phyloP scores from a whole-genome alignment of 2,797 vertebrate species.

The Tympanoctomys barrerae region DNA sequence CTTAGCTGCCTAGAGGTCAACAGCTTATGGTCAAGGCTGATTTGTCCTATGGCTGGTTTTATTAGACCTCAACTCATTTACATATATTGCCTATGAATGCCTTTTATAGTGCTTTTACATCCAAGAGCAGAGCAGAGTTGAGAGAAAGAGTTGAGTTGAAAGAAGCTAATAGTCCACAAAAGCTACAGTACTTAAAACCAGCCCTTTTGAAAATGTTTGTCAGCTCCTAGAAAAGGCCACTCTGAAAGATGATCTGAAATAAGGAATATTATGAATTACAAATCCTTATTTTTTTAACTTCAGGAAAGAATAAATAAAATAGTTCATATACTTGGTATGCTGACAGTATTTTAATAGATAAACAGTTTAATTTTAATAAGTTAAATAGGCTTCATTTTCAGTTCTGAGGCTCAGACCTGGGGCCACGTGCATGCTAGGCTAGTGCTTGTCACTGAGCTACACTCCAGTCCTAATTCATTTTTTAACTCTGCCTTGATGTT shows the following conservation, averaged over 20 bases:
- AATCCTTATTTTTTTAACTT: slow-evolving; percentile 22
- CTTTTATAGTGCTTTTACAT: neutral
- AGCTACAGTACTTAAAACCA: neutral
- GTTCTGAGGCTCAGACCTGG: neutral
- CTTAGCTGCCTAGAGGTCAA: neutral
- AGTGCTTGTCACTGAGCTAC: neutral
- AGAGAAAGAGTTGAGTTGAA: neutral
- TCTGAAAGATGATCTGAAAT: slow-evolving; percentile 40
- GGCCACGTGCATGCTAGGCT: neutral
- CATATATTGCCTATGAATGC: too few relatives aligned
- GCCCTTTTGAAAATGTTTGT: neutral
- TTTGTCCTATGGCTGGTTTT: neutral
- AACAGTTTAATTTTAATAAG: slow-evolving; percentile 47
- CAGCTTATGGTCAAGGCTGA: neutral
- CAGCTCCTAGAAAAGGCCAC: neutral
- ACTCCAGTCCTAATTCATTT: slow-evolving; percentile 11
- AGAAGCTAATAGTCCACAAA: neutral
- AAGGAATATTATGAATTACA: slow-evolving; percentile 28
- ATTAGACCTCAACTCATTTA: neutral
- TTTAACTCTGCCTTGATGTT: slow-evolving; percentile 25
- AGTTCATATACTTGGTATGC: neutral
- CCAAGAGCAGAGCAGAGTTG: neutral
- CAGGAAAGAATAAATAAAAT: slow-evolving; percentile 51
- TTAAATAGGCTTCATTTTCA: neutral
- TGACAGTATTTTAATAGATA: slow-evolving; percentile 32